Percentiles rank a stretch among this genome's conserved stretches.
phyloP scores from a whole-genome alignment of 2,888 invertebrate genomes.

The Petrolisthes manimaculis region DNA sequence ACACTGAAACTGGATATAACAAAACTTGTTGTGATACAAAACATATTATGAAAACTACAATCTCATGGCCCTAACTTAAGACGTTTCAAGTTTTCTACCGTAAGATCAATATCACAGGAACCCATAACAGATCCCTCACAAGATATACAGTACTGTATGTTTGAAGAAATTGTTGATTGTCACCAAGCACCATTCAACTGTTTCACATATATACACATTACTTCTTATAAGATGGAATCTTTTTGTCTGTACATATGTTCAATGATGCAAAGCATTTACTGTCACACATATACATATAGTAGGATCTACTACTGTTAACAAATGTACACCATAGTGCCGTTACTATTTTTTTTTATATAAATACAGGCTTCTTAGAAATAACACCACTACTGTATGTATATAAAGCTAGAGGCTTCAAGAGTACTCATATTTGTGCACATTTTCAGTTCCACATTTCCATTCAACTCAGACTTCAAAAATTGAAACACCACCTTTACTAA shows the following conservation, averaged over 20 bases:
- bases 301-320: background rate
- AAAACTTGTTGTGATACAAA: background rate
- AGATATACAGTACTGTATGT: too few relatives aligned
- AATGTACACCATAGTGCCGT: conserved; percentile 20
- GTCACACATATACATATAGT: background rate
- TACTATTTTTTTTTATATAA: conserved; percentile 25
- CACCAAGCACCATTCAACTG: background rate
- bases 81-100: background rate
- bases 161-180: conserved; percentile 18
- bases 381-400: background rate
- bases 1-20: background rate
- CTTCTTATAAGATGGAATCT: background rate
- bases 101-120: background rate
- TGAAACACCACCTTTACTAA: too few relatives aligned
- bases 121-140: too few relatives aligned
- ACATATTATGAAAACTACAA: background rate
- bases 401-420: conserved; percentile 16
- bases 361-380: background rate
- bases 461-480: too few relatives aligned
- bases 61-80: background rate
- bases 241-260: background rate
- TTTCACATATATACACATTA: conserved; percentile 7
- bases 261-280: background rate
- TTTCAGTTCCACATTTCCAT: too few relatives aligned
- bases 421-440: conserved; percentile 18